phyloP scores from a whole-genome alignment of 1,140 invertebrate genomes.

The Drosophila pachea region DNA sequence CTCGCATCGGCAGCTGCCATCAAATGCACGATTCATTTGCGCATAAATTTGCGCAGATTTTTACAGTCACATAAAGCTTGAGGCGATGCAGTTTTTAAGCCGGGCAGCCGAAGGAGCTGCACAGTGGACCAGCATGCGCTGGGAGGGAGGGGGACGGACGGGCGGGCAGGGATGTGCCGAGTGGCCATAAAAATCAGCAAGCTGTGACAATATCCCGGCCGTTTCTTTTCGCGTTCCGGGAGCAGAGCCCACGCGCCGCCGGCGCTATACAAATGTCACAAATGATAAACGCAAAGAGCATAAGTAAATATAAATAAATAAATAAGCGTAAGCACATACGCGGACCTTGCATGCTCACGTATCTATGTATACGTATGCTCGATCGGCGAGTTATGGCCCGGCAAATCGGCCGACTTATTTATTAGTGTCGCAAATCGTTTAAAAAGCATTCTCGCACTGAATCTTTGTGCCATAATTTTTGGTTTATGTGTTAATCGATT shows the following conservation, averaged over 20 bases:
- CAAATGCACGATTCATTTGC: constrained; percentile 72
- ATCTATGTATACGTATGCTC: not conserved
- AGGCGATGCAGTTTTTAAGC: constrained; percentile 48
- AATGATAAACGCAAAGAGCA: constrained; percentile 76
- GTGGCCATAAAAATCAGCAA: constrained; percentile 58
- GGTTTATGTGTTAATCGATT: constrained; percentile 68
- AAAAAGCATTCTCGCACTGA: constrained; percentile 20
- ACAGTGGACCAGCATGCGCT: not conserved
- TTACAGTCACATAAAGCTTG: constrained; percentile 48
- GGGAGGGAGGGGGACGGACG: not conserved
- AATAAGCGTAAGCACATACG: constrained; percentile 23
- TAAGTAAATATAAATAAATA: constrained; percentile 60
- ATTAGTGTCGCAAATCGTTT: constrained; percentile 76
- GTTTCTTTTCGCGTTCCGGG: constrained; percentile 24
- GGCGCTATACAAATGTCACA: constrained; percentile 74
- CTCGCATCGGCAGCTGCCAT: constrained; percentile 43
- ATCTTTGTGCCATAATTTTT: constrained; percentile 10
- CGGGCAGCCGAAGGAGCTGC: constrained; percentile 20
- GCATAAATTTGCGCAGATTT: constrained; percentile 71
- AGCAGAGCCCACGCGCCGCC: constrained; percentile 38
- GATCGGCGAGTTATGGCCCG: constrained; percentile 31
- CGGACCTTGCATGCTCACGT: not conserved
- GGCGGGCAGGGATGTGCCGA: not conserved
- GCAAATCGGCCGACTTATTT: constrained; percentile 57
- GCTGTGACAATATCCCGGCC: constrained; percentile 68